phyloP scores from a whole-genome alignment of 64 coral and sea anemone species.

The Stylophora pistillata region DNA sequence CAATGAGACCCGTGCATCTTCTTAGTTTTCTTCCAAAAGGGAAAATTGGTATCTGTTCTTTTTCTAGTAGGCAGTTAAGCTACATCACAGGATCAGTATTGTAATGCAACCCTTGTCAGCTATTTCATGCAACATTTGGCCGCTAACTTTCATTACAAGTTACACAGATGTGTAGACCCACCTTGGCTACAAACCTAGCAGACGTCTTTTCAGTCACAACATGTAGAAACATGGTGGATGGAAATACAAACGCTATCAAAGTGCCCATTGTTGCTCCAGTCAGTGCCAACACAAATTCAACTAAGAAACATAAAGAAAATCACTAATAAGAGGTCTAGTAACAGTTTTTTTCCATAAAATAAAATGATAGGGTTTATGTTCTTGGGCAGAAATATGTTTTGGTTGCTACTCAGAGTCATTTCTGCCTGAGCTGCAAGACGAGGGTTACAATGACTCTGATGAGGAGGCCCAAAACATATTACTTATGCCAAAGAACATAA shows the following conservation, averaged over 20 bases:
- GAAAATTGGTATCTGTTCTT: too few species aligned
- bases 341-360: not conserved
- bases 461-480: not conserved
- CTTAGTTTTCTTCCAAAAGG: too few species aligned
- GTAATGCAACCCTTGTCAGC: not conserved
- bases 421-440: too few species aligned
- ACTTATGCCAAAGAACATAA: not conserved
- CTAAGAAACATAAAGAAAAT: slow-evolving; percentile 47
- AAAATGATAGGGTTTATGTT: not conserved
- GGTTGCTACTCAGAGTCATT: too few species aligned
- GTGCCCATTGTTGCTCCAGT: slow-evolving; percentile 98
- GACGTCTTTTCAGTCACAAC: slow-evolving; percentile 64
- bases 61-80: too few species aligned
- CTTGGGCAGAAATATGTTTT: too few species aligned
- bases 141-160: not conserved
- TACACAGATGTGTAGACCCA: not conserved
- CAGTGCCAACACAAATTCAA: slow-evolving; percentile 94
- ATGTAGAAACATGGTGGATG: slow-evolving; percentile 75
- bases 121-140: too few species aligned
- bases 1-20: too few species aligned
- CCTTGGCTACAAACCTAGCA: slow-evolving; percentile 59
- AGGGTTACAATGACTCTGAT: too few species aligned
- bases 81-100: too few species aligned
- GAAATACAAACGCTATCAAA: slow-evolving; percentile 78
- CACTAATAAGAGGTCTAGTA: not conserved